These are phyloP conservation scores for Ladona fulva DNA, from an alignment of 1,140 invertebrate genomes.

Conservation along the genomic window DNA sequence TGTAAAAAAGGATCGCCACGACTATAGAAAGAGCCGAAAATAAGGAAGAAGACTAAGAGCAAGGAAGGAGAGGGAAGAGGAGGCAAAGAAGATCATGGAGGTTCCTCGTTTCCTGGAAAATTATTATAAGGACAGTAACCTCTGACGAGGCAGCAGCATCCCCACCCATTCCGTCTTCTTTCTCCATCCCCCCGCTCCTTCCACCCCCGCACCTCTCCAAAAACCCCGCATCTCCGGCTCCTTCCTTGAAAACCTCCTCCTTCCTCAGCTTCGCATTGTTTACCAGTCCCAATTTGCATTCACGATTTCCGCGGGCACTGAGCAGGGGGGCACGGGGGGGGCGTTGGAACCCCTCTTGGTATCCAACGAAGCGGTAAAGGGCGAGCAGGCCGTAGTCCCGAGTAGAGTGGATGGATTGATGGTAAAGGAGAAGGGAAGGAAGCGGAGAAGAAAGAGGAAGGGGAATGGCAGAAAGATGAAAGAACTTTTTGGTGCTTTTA, in stretches of 20 bases:
- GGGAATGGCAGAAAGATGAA: no score
- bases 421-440: neutral
- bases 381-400: neutral
- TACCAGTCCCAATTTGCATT: neutral
- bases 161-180: neutral
- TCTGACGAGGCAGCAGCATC: neutral
- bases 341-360: neutral
- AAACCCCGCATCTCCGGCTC: neutral
- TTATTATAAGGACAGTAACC: slow-evolving; percentile 1
- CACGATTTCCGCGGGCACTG: neutral
- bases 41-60: neutral
- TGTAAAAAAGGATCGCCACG: no score
- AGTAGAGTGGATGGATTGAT: neutral
- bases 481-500: no score
- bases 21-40: no score
- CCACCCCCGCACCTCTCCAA: neutral
- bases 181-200: neutral
- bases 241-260: neutral
- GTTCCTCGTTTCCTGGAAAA: neutral
- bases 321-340: neutral
- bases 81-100: neutral
- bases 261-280: neutral
- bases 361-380: neutral
- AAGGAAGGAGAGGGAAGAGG: neutral
- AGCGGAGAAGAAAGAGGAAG: neutral